These are phyloP conservation scores for Aegotheles bennettii DNA, from an alignment of 2,113 vertebrate species.

Conservation along the genomic window DNA sequence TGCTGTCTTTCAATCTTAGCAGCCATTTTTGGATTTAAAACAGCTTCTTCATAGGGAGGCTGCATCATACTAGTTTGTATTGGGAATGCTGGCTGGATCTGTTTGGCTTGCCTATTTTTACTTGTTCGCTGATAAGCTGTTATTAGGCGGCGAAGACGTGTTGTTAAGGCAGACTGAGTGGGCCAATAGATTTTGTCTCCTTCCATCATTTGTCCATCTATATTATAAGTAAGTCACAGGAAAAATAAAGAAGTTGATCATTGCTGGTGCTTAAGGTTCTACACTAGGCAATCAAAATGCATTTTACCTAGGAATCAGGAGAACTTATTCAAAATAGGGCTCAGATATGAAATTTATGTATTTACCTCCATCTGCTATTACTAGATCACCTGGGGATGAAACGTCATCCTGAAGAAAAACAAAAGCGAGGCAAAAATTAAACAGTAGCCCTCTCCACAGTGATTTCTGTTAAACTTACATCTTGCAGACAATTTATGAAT, in stretches of 20 bases:
- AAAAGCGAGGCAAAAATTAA: neutral
- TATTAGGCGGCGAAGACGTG: constrained; percentile 91
- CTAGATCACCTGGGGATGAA: constrained; percentile 93
- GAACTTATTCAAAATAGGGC: neutral
- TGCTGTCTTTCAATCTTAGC: constrained; percentile 98
- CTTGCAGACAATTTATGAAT: neutral
- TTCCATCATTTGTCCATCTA: constrained; percentile 82
- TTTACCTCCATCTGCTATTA: constrained; percentile 89
- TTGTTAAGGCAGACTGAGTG: constrained; percentile 90
- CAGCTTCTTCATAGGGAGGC: constrained; percentile 78
- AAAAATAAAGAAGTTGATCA: neutral
- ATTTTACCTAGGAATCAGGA: neutral
- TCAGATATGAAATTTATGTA: neutral
- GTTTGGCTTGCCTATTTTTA: constrained; percentile 91
- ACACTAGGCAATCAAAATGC: neutral
- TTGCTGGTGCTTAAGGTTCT: neutral
- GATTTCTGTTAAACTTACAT: neutral
- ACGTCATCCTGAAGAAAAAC: constrained; percentile 82
- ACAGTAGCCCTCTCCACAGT: neutral
- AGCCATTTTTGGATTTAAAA: constrained; percentile 92
- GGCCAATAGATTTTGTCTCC: constrained; percentile 91
- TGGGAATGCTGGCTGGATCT: constrained; percentile 81
- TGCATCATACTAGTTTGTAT: constrained; percentile 81
- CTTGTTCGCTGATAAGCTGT: constrained; percentile 94
- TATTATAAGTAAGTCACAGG: neutral